Base-by-base conservation (phyloP, 1,140 invertebrate genomes). In the Apis cerana region DNA sequence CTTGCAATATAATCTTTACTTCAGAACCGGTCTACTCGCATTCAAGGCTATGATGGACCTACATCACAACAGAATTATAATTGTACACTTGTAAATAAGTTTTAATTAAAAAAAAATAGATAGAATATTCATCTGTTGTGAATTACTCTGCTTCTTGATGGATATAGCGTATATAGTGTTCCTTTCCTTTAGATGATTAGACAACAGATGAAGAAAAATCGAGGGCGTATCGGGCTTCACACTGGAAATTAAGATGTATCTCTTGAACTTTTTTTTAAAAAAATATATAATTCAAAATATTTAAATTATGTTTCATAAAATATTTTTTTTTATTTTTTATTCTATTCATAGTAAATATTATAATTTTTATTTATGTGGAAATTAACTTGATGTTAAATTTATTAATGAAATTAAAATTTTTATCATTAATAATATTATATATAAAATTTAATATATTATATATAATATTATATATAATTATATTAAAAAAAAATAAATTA, bases 41-140 rank as follows among this genome's bases (percentile, higher is more conserved):
- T 85, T 85, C 78, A 89, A 86, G 90, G 87, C 89, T 90, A 90
- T 90, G 90, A 90, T 84, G 76, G 88, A 91, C 84, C 85, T 89
- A 86, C 77, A 85, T 85, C 84, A 83, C 80, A 82, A 87, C 76
- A 89, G 70, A 88, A 87, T 54, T 65, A 87, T 33, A 80, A 72
- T 76, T 91, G 89, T 90, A 90, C 85, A 89, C 86, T 89, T 91
- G 91, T 91, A 91, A 90, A 91, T 92, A 91, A 90, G 82, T 90
- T 92, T 91, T 86, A 86, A 85, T 88, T 76, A 75, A 43, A 43
- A 74, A n/a, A 62, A 27, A 74, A 75, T 85, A 86, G 83, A 65
- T 89, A 90, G 89, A 82, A 83, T 83, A 85, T 89, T 87, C 85
- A 88, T 90, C 89, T 86, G 81, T 87, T 90, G 89, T 87, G 85